Percentiles rank a stretch among this genome's conserved stretches.
Conservation (phyloP, 1,140 invertebrate genomes). For the Phymorhynchus buccinoides region DNA sequence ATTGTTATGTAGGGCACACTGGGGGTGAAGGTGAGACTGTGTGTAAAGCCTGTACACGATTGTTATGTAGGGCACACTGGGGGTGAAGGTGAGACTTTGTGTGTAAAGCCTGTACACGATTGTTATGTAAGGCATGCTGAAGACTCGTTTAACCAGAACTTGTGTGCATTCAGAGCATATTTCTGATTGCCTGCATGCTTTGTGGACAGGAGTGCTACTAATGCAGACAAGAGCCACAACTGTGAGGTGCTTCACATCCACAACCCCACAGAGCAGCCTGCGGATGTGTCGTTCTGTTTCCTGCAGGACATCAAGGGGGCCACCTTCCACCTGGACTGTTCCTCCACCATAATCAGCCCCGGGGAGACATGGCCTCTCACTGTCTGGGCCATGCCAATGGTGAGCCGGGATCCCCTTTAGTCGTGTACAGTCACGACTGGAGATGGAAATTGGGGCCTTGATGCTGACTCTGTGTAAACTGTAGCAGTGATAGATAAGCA, state of each 20-base stretch:
- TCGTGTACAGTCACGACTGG: no score
- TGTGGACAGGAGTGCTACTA: conserved; percentile 38
- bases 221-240: conserved; percentile 71
- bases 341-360: conserved; percentile 69
- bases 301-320: conserved; percentile 72
- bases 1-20: no score
- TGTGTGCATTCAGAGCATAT: background rate
- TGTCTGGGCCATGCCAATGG: conserved; percentile 72
- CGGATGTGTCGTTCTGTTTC: conserved; percentile 73
- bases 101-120: no score
- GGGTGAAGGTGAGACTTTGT: no score
- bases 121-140: no score
- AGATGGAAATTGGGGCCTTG: no score
- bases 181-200: background rate
- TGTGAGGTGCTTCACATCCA: conserved; percentile 70
- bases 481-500: no score
- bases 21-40: no score
- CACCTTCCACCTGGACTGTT: conserved; percentile 72
- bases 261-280: conserved; percentile 71
- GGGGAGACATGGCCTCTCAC: conserved; percentile 64
- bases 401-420: background rate
- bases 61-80: no score
- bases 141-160: background rate
- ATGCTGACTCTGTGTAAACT: no score
- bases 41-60: no score